Evolutionary conservation across 2,797 vertebrate genomes (phyloP).

Genomic region (Tarsius wallacei): DNA sequence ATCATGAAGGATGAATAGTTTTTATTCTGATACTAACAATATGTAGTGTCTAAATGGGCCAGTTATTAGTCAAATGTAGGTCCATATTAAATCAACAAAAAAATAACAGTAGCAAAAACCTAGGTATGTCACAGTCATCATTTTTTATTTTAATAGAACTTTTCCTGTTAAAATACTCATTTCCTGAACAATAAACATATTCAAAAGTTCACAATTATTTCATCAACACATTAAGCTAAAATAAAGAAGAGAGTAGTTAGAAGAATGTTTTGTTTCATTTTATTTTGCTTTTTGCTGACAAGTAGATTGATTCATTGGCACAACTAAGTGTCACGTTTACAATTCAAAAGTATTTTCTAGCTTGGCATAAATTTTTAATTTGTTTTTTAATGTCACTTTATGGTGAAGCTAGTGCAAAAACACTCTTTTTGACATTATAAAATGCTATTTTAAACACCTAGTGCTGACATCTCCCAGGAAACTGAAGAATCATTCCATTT

Average conservation of each 20-base stretch:
- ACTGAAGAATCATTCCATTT: slow-evolving; percentile 51
- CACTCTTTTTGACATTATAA: slow-evolving; percentile 63
- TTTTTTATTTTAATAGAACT: slow-evolving; percentile 1
- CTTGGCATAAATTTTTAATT: slow-evolving; percentile 23
- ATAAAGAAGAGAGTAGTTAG: slow-evolving; percentile 37
- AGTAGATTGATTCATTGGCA: slow-evolving; percentile 42
- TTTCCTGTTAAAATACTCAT: not conserved
- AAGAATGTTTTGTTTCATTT: slow-evolving; percentile 49
- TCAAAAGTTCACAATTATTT: not conserved
- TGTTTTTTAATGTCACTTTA: slow-evolving; percentile 27
- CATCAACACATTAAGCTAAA: slow-evolving; percentile 12
- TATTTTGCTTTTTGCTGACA: slow-evolving; percentile 25
- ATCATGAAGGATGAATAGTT: slow-evolving; percentile 80
- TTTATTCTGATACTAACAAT: slow-evolving; percentile 71
- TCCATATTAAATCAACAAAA: not conserved
- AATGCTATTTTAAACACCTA: slow-evolving; percentile 59
- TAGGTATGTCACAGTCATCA: not conserved
- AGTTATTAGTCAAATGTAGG: slow-evolving; percentile 73
- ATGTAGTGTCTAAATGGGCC: slow-evolving; percentile 83
- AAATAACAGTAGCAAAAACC: not conserved
- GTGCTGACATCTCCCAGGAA: slow-evolving; percentile 55
- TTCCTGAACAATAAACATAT: not conserved
- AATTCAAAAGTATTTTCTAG: slow-evolving; percentile 60
- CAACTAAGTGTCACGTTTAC: not conserved
- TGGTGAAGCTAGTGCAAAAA: not conserved